phyloP scores from a whole-genome alignment of 2,888 invertebrate species.

The Chydorus sphaericus region DNA sequence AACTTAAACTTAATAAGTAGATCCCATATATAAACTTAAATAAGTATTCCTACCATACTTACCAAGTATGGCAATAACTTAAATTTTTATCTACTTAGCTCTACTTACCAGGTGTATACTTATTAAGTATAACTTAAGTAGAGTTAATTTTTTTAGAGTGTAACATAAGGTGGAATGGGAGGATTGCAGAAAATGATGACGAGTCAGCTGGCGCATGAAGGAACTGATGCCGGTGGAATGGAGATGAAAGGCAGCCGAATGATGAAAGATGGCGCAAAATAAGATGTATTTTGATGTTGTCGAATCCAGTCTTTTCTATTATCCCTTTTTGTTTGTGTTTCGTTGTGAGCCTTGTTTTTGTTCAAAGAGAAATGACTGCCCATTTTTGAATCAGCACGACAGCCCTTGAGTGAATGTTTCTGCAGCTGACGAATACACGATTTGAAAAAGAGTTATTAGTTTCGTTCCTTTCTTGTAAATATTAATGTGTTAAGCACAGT shows the following conservation, averaged over 20 bases:
- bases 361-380: no score
- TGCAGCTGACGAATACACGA: background rate
- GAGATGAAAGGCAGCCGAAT: slow-evolving; percentile 36
- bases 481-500: no score
- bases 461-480: no score
- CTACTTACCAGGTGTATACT: background rate
- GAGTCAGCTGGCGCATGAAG: slow-evolving; percentile 71
- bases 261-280: slow-evolving; percentile 25
- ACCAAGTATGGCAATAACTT: no score
- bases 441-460: no score
- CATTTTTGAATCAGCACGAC: no score
- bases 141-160: slow-evolving; percentile 11
- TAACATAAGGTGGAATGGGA: slow-evolving; percentile 70
- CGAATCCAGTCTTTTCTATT: background rate
- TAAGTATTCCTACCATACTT: no score
- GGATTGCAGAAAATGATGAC: slow-evolving; percentile 97
- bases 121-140: background rate
- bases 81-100: no score
- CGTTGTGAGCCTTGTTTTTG: background rate
- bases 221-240: slow-evolving; percentile 36
- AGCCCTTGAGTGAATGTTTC: background rate
- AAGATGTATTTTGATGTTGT: background rate
- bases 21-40: no score
- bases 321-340: background rate
- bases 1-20: no score